These are phyloP conservation scores for Gymnothorax javanicus DNA, from an alignment of 2,797 vertebrate species.

Conservation along the genomic window DNA sequence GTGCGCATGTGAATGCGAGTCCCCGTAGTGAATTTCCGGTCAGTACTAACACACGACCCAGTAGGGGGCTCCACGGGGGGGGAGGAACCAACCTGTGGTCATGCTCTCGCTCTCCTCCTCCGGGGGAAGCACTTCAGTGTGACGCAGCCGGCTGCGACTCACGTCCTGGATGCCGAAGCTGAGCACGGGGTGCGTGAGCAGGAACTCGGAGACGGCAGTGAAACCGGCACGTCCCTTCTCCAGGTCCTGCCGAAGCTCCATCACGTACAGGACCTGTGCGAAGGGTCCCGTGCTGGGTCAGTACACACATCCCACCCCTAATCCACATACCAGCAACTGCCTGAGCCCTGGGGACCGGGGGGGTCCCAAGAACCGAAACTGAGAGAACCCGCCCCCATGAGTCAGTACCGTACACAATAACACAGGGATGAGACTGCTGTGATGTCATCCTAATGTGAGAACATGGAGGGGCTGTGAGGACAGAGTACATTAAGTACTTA, in stretches of 20 bases:
- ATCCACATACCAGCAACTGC: not conserved
- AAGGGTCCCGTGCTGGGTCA: not conserved
- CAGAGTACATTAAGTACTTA: too few species aligned
- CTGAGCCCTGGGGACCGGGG: too few species aligned
- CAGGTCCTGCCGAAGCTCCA: slow-evolving; percentile 93
- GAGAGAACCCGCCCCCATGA: too few species aligned
- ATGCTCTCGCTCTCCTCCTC: slow-evolving; percentile 92
- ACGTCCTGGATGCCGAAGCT: slow-evolving; percentile 96
- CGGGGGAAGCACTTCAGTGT: slow-evolving; percentile 90
- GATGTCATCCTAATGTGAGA: too few species aligned
- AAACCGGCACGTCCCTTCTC: slow-evolving; percentile 91
- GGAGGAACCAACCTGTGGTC: slow-evolving; percentile 74
- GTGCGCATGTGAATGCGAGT: not conserved
- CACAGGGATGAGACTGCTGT: too few species aligned
- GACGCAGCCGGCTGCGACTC: slow-evolving; percentile 79
- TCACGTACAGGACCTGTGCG: slow-evolving; percentile 93
- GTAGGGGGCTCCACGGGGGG: not conserved
- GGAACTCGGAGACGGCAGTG: slow-evolving; percentile 95
- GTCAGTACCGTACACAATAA: too few species aligned
- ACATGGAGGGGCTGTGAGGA: too few species aligned
- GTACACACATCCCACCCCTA: not conserved
- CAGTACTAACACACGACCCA: not conserved
- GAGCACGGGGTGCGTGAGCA: slow-evolving; percentile 93
- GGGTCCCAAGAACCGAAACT: too few species aligned
- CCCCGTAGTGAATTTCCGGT: too few species aligned